Conservation (phyloP, 2,797 vertebrate genomes). For the Tiaroga cobitis region DNA sequence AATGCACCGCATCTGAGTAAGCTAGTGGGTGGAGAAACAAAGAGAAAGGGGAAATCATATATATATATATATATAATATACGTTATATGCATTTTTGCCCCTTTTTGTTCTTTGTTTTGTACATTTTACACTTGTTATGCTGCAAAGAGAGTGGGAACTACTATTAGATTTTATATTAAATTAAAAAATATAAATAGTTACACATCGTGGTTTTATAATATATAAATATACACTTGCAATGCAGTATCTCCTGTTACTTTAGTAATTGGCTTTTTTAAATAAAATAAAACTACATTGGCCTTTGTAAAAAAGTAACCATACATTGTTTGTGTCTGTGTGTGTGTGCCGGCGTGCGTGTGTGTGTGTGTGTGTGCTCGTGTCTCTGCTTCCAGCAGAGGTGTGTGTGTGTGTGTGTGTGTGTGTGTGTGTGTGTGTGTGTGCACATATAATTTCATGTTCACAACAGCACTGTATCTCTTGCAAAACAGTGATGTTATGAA, state of each 20-base stretch:
- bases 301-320: background rate
- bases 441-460: background rate
- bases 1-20: background rate
- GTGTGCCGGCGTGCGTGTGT: too few relatives aligned
- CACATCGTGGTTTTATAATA: background rate
- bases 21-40: background rate
- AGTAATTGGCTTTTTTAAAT: background rate
- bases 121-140: background rate
- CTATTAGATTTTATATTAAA: background rate
- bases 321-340: too few relatives aligned
- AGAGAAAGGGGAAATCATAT: background rate
- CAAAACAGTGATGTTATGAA: background rate
- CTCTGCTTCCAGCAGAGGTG: too few relatives aligned
- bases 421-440: too few relatives aligned
- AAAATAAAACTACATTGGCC: too few relatives aligned
- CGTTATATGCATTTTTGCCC: too few relatives aligned
- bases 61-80: too few relatives aligned
- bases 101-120: background rate
- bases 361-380: too few relatives aligned
- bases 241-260: background rate
- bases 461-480: background rate
- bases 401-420: too few relatives aligned
- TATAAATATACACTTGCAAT: too few relatives aligned
- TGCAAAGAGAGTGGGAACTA: background rate
- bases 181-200: background rate